A percentile compares a stretch with the other conserved stretches of the same genome.
Conservation (phyloP, 2,888 invertebrate species). For the Tetragnatha montana region DNA sequence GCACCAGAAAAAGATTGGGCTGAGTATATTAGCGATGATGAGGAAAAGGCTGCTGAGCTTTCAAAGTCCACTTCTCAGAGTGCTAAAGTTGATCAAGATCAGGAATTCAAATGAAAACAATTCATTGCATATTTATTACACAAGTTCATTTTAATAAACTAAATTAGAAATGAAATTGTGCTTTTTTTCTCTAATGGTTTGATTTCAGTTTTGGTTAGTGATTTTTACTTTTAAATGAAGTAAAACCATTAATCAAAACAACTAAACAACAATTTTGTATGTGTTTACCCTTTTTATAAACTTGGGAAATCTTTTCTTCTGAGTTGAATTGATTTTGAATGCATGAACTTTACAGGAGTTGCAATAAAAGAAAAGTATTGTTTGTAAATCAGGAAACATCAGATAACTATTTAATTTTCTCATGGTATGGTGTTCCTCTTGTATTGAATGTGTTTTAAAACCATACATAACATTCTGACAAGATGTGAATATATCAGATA, state of each 20-base stretch:
- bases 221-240: neutral
- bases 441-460: too few relatives aligned
- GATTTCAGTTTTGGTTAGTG: neutral
- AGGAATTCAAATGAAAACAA: constrained; percentile 15
- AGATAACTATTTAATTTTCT: too few relatives aligned
- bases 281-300: too few relatives aligned
- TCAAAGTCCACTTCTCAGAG: constrained; percentile 1
- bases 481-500: too few relatives aligned
- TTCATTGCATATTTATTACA: constrained; percentile 35
- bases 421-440: too few relatives aligned
- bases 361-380: too few relatives aligned
- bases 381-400: too few relatives aligned
- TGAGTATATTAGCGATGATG: constrained; percentile 69
- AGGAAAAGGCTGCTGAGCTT: constrained; percentile 12
- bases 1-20: constrained; percentile 38
- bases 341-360: too few relatives aligned
- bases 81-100: constrained; percentile 5
- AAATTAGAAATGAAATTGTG: neutral
- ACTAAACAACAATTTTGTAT: neutral
- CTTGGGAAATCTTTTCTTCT: too few relatives aligned
- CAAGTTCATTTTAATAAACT: constrained; percentile 36
- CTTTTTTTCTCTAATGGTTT: constrained; percentile 8
- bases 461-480: too few relatives aligned
- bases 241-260: neutral
- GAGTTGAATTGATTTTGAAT: too few relatives aligned